Conservation (phyloP, 2,113 vertebrate genomes). For the Mastomys coucha region DNA sequence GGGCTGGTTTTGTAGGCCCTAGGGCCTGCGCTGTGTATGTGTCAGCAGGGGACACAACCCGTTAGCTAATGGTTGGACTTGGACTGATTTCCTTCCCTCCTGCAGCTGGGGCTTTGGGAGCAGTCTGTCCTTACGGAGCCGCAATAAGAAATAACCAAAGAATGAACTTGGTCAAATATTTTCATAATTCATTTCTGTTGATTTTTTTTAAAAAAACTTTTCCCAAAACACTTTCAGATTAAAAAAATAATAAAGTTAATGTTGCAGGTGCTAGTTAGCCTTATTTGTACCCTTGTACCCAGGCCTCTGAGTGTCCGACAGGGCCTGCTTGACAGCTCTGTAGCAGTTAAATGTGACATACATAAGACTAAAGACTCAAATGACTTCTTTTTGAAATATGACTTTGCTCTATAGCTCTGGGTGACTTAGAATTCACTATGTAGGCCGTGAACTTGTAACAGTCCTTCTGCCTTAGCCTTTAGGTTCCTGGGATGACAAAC, state of each 20-base stretch:
- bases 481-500: neutral
- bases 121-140: constrained; percentile 85
- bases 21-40: constrained; percentile 86
- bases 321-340: neutral
- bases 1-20: constrained; percentile 84
- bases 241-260: constrained; percentile 85
- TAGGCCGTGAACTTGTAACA: neutral
- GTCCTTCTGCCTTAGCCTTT: neutral
- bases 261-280: constrained; percentile 62
- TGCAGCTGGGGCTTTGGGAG: constrained; percentile 78
- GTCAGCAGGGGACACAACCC: constrained; percentile 82
- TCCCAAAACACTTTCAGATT: constrained; percentile 89
- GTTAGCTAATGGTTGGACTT: constrained; percentile 70
- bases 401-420: neutral
- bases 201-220: constrained; percentile 81
- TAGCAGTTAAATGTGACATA: neutral
- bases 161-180: constrained; percentile 89
- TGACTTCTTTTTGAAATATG: neutral
- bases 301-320: neutral
- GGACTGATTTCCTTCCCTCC: constrained; percentile 86
- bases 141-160: constrained; percentile 92
- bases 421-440: neutral
- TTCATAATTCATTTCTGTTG: constrained; percentile 88
- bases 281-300: constrained; percentile 2
- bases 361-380: neutral